Base-by-base conservation (phyloP, 2,113 vertebrate species). In the Callorhinus ursinus region DNA sequence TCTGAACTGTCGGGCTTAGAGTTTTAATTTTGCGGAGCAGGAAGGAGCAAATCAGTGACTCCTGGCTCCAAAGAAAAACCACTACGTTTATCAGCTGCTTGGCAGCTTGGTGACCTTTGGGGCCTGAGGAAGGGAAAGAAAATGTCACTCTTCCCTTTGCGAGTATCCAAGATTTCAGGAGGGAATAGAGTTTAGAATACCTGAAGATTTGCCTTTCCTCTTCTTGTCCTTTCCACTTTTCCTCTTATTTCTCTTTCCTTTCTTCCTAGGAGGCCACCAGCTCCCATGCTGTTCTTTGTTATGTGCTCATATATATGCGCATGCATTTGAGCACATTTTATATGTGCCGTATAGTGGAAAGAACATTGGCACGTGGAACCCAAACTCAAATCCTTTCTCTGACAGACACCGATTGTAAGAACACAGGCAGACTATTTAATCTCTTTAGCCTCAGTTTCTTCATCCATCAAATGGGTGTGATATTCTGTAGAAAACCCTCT, bases 41-140 rank as follows among this genome's bases (percentile, higher is more conserved):
- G 99, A 99, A 99, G 98, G 97, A 99, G 98, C 98, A 98, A 98
- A 99, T 99, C 98, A 98, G 98, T 98, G 98, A 98, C 98, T 99
- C 95, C 98, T 98, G 98, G 98, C 98, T 98, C 98, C 97, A 98
- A 97, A 97, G 93, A 69, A 98, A 98, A 98, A 97, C 98, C 98
- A 98, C 57, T 97, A 96, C 98, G 98, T 98, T 99, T 98, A 99
- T 99, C 98, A 99, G 98, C 98, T 97, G 93, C 97, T 98, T 97
- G 98, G 98, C 98, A 98, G 97, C 92, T 63, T 88, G 31, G 87
- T 98, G 98, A 99, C 99, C 99, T 99, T 84, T 98, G 97, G 97
- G 97, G 96, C 98, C 98, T 94, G 83, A 97, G 97, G 46, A 98
- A 96, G 96, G 96, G 95, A 96, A 96, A 57, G 88, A 89, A 95